Conservation (phyloP, 2,888 invertebrate genomes). For the Diadegma fenestrale region DNA sequence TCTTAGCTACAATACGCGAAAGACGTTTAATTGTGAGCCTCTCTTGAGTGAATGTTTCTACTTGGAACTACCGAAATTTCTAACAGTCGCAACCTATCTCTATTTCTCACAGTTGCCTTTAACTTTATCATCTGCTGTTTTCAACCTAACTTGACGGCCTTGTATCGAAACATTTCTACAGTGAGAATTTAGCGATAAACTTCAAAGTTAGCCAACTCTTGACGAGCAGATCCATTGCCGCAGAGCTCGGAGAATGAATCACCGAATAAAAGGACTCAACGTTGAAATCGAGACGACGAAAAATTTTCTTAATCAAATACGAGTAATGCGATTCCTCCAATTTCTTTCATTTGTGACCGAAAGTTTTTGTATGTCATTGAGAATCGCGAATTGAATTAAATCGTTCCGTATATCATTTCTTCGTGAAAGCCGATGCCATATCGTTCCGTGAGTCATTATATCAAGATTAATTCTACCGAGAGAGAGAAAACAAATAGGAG, state of each 20-base stretch:
- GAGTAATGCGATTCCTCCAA: not conserved
- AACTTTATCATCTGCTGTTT: constrained; percentile 16
- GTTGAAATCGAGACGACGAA: constrained; percentile 19
- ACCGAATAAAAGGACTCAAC: not conserved
- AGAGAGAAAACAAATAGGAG: not conserved
- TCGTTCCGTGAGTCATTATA: constrained; percentile 37
- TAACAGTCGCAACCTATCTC: constrained; percentile 9
- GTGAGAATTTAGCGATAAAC: constrained; percentile 29
- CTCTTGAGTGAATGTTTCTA: constrained; percentile 23
- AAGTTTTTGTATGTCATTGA: not conserved
- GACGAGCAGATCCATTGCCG: constrained; percentile 19
- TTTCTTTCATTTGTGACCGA: not conserved
- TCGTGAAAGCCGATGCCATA: constrained; percentile 20
- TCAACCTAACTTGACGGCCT: not conserved
- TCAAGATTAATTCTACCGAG: constrained; percentile 41
- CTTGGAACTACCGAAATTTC: constrained; percentile 38
- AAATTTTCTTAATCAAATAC: constrained; percentile 14
- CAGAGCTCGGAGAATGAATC: constrained; percentile 2
- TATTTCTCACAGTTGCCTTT: not conserved
- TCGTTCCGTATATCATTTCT: constrained; percentile 22
- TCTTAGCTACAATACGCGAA: constrained; percentile 24
- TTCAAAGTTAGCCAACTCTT: constrained; percentile 25
- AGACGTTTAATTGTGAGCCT: constrained; percentile 40
- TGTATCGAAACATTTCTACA: constrained; percentile 29
- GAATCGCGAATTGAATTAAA: not conserved